Base-by-base conservation (phyloP, 1,140 invertebrate genomes). In the Scaptomyza graminum region DNA sequence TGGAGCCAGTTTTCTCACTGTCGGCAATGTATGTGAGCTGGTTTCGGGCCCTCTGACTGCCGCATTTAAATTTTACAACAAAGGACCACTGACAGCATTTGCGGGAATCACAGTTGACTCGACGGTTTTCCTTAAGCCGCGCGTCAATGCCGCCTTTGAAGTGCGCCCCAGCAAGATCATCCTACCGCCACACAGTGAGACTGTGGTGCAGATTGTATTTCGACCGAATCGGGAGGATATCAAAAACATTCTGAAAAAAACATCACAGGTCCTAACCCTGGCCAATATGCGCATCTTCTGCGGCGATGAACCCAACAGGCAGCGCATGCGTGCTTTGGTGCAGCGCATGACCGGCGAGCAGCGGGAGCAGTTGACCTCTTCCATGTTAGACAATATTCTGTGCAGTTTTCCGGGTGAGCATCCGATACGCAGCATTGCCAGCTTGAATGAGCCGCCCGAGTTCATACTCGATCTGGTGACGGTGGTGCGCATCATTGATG, bases 281-380 rank as follows among this genome's bases (percentile, higher is more conserved):
- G 91, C 84, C 8, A 91, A 92, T 25, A 80, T 92, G 76, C 81
- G 85, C 9, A 79, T 92, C 5, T 90, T 92, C 39, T 90, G 85
- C 15, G 91, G 90, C 1, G 91, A 91, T 43, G 90, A 91, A 13
- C 82, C 91, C 0, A 91, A 90, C 46, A 68, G 90, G 0, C 91
- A 91, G 34, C 74, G 91, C 11, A 91, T 92, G 73, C 82, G 90
- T 5, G 66, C 73, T 25, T 52, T 91, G 8, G 70, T 90, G 0
- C 61, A 71, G 1, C 69, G 83, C 15, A 91, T 91, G 90, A 76
- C 46, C 8, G 49, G 49, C 5, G 63, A 76, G 2, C 81, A 91
- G 51, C 66, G 79, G 4, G 69, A 79, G 16, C 78, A 90, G 15
- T 28, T 89, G 13, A 80, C 83, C 11, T 87, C 88, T 0, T 69